Percentiles rank a stretch among this genome's conserved stretches.
Conservation (phyloP, 2,797 vertebrate genomes). For the Fratercula arctica region DNA sequence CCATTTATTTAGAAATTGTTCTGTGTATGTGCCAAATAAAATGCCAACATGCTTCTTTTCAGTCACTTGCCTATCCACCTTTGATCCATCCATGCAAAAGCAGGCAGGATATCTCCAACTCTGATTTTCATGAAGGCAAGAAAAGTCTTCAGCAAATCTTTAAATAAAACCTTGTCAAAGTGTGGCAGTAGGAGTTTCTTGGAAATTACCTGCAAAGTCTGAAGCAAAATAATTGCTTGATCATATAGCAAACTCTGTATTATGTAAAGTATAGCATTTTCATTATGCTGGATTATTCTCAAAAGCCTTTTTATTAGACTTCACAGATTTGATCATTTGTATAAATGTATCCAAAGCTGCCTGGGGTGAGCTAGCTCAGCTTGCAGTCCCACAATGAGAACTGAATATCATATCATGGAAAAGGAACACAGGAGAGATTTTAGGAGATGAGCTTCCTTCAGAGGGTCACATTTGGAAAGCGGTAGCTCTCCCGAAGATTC, state of each 20-base stretch:
- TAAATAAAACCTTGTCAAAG: not conserved
- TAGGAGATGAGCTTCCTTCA: not conserved
- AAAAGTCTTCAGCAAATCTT: not conserved
- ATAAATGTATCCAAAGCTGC: not conserved
- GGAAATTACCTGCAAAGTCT: not conserved
- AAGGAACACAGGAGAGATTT: not conserved
- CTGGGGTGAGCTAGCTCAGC: not conserved
- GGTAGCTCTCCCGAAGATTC: not conserved
- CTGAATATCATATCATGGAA: not conserved
- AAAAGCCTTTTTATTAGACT: constrained; percentile 8
- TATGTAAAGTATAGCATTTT: not conserved
- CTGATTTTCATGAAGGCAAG: not conserved
- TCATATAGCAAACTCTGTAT: not conserved
- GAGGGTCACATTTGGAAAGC: not conserved
- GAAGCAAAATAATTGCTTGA: not conserved
- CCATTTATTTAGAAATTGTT: not conserved
- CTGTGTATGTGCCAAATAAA: not conserved
- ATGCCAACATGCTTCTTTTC: not conserved
- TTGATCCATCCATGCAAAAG: not conserved
- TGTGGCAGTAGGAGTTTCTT: not conserved
- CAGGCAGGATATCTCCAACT: not conserved
- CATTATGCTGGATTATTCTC: not conserved
- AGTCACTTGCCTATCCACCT: not conserved
- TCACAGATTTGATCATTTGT: not conserved
- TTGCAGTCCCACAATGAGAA: not conserved